Evolutionary conservation across 23 tunicate species (phyloP).

Genomic region (Botrylloides violaceus): DNA sequence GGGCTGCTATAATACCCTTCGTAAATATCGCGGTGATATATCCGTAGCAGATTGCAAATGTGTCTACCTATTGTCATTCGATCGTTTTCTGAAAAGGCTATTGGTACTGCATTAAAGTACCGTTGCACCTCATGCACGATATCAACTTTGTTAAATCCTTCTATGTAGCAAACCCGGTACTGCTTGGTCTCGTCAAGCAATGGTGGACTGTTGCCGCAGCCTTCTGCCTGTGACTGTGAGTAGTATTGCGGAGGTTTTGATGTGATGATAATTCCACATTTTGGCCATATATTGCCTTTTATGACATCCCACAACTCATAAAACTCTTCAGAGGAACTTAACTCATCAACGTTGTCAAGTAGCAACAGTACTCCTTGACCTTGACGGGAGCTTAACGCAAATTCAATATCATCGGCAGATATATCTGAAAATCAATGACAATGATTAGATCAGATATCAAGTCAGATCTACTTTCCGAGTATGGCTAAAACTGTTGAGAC

Average conservation of each 20-base stretch:
- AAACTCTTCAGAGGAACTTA: constrained; percentile 35
- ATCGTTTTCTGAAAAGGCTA: background rate
- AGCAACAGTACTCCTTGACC: constrained; percentile 42
- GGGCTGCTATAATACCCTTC: constrained; percentile 36
- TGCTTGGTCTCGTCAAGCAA: background rate
- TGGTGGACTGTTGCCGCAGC: constrained; percentile 6
- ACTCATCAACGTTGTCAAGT: constrained; percentile 36
- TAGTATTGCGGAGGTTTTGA: background rate
- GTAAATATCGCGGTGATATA: constrained; percentile 70
- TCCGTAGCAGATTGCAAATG: constrained; percentile 21
- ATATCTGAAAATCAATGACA: background rate
- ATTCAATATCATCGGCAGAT: constrained; percentile 37
- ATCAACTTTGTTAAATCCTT: constrained; percentile 36
- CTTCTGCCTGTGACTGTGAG: background rate
- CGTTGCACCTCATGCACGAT: constrained; percentile 27
- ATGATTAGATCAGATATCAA: background rate
- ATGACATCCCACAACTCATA: constrained; percentile 60
- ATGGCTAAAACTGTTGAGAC: too few relatives aligned
- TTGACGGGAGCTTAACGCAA: constrained; percentile 16
- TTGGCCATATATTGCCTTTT: constrained; percentile 36
- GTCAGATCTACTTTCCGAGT: too few relatives aligned
- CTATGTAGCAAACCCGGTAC: background rate
- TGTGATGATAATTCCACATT: constrained; percentile 41
- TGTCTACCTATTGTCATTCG: background rate
- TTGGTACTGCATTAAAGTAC: background rate